These are phyloP conservation scores for Psittacula derbiana DNA, from an alignment of 2,797 vertebrate genomes.

Conservation along the genomic window DNA sequence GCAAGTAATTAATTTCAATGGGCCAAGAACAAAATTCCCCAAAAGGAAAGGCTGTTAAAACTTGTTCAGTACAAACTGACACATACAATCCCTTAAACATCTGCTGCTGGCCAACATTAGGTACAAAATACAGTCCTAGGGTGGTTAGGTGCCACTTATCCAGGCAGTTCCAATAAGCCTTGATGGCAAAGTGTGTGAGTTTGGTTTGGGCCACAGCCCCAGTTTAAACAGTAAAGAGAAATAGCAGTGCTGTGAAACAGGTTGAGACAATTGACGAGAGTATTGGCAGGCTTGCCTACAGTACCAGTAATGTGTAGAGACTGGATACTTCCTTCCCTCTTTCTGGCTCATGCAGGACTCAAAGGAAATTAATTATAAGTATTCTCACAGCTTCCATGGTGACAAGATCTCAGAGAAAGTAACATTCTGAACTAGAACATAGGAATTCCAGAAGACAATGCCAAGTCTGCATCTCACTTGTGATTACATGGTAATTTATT, in stretches of 20 bases:
- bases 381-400: background rate
- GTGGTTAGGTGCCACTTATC: background rate
- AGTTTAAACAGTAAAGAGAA: background rate
- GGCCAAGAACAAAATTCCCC: background rate
- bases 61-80: background rate
- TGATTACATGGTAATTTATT: background rate
- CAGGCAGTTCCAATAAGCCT: background rate
- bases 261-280: background rate
- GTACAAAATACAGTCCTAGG: background rate
- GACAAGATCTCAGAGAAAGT: background rate
- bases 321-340: background rate
- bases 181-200: background rate
- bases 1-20: constrained; percentile 1
- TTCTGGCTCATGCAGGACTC: background rate
- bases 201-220: background rate
- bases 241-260: background rate
- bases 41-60: background rate
- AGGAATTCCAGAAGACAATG: background rate
- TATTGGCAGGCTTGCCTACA: background rate
- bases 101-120: background rate
- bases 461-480: background rate
- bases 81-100: background rate
- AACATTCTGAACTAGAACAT: background rate
- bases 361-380: background rate
- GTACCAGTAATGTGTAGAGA: background rate